Conservation (phyloP, 2,888 invertebrate genomes). For the Punctoribates punctum region DNA sequence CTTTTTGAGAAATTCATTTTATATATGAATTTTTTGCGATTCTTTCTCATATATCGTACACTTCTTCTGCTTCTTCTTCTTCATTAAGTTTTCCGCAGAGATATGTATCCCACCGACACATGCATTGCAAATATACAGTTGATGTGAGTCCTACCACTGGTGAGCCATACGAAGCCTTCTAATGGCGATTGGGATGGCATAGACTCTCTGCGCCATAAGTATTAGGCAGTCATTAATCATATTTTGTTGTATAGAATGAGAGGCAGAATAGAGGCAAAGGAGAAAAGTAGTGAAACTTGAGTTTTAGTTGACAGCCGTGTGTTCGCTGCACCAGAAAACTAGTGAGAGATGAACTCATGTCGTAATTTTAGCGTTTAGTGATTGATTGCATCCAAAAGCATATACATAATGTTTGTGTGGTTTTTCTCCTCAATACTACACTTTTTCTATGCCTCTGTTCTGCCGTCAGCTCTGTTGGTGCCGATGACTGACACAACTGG, state of each 20-base stretch:
- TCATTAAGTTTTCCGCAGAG: neutral
- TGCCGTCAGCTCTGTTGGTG: neutral
- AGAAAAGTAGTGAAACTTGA: constrained; percentile 25
- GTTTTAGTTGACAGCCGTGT: constrained; percentile 7
- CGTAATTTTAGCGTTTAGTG: constrained; percentile 31
- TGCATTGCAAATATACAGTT: neutral
- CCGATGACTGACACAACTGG: no score
- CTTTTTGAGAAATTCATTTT: neutral
- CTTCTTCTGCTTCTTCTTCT: neutral
- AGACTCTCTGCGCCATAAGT: constrained; percentile 7
- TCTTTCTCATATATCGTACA: neutral
- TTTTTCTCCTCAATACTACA: neutral
- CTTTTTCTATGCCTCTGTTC: neutral
- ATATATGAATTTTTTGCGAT: constrained; percentile 10
- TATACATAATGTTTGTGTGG: neutral
- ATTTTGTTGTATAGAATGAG: neutral
- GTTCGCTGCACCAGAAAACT: neutral
- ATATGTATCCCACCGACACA: neutral
- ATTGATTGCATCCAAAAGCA: neutral
- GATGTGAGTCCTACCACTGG: neutral
- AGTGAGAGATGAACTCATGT: constrained; percentile 25
- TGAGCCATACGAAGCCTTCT: neutral
- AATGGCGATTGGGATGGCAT: constrained; percentile 8
- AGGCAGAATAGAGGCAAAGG: neutral
- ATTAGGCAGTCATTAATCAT: constrained; percentile 29